Conservation (phyloP, 2,113 vertebrate genomes). For the Tichodroma muraria region DNA sequence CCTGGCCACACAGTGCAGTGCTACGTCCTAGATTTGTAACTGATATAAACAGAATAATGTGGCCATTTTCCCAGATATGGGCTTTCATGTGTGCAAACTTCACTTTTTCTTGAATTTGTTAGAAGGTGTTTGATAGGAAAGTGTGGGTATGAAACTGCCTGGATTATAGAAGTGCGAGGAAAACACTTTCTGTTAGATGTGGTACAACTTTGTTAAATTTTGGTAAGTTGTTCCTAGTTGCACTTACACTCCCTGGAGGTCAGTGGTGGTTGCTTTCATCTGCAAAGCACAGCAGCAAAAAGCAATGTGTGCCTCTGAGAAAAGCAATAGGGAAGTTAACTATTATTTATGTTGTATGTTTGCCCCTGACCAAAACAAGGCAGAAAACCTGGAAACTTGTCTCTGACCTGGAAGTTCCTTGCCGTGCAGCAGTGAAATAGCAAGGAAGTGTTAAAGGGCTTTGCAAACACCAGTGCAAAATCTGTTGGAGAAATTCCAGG, state of each 20-base stretch:
- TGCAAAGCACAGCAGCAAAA: not conserved
- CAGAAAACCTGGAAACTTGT: not conserved
- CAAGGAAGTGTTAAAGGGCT: not conserved
- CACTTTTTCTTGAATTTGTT: not conserved
- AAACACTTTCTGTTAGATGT: not conserved
- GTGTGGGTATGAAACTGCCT: not conserved
- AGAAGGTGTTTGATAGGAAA: not conserved
- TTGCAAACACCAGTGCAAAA: not conserved
- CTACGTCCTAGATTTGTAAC: not conserved
- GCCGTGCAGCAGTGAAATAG: not conserved
- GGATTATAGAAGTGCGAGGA: not conserved
- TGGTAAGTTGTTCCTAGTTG: not conserved
- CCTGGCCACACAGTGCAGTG: not conserved
- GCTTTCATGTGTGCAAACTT: not conserved
- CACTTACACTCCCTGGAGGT: not conserved
- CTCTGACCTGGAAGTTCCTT: not conserved
- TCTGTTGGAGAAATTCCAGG: not conserved
- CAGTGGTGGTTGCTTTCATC: not conserved
- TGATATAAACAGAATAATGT: not conserved
- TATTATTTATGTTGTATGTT: not conserved
- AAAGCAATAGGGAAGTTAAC: not conserved
- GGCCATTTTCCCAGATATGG: fast-evolving
- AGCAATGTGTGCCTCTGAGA: not conserved
- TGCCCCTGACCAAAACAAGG: not conserved
- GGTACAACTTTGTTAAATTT: not conserved